Conservation (phyloP, 1,140 invertebrate species). For the Cotesia vestalis region DNA sequence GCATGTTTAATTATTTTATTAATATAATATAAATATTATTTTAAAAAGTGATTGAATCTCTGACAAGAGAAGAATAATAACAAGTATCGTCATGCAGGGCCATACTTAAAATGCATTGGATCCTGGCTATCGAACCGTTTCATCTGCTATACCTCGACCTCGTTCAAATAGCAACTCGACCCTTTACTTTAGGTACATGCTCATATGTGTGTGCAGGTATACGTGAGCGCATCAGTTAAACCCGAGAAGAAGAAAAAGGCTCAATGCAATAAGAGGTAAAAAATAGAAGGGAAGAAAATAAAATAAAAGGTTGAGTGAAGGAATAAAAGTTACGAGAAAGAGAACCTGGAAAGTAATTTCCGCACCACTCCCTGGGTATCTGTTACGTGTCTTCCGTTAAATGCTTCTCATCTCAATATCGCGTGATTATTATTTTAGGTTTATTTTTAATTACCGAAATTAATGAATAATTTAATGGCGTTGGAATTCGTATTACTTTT, state of each 20-base stretch:
- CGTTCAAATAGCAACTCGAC: too few species aligned
- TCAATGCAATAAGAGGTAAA: not conserved
- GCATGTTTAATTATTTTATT: not conserved
- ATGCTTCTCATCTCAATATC: constrained; percentile 32
- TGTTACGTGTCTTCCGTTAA: constrained; percentile 1
- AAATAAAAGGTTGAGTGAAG: not conserved
- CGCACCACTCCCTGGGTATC: not conserved
- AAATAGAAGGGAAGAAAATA: constrained; percentile 16
- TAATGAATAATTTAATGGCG: not conserved
- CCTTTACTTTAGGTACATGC: too few species aligned
- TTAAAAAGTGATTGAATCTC: too few species aligned
- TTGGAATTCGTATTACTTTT: too few species aligned
- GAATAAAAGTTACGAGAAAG: constrained; percentile 16
- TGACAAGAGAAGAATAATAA: not conserved
- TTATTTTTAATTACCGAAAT: constrained; percentile 15
- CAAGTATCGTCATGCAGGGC: constrained; percentile 22
- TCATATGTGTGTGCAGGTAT: constrained; percentile 24
- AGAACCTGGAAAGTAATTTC: constrained; percentile 22
- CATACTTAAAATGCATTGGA: constrained; percentile 63
- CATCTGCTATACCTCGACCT: constrained; percentile 44
- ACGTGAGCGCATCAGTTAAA: constrained; percentile 35
- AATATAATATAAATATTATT: too few species aligned
- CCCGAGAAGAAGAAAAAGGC: not conserved
- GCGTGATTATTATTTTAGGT: constrained; percentile 18
- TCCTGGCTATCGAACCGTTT: constrained; percentile 54